Evolutionary conservation across 1,140 invertebrate genomes (phyloP).

Genomic region (Oncopodura yosiiana): DNA sequence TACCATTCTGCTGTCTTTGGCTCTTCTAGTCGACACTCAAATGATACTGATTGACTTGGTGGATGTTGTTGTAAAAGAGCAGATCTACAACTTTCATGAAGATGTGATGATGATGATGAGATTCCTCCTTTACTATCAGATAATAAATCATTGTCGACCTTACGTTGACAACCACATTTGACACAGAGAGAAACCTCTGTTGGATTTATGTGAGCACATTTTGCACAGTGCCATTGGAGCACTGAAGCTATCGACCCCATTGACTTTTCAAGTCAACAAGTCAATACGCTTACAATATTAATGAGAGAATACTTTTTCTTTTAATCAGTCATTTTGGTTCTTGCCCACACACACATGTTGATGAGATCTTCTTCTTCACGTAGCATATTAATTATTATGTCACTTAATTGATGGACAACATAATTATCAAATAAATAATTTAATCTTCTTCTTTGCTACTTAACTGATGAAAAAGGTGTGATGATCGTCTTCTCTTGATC

Average conservation of each 20-base stretch:
- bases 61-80: not conserved
- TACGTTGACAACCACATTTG: constrained; percentile 52
- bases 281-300: no score
- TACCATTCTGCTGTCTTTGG: constrained; percentile 32
- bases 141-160: constrained; percentile 2
- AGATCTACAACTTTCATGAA: constrained; percentile 1
- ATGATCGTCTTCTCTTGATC: no score
- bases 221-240: constrained; percentile 76
- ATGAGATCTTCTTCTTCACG: no score
- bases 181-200: constrained; percentile 66
- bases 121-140: not conserved
- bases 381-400: not conserved
- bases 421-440: not conserved
- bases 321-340: no score
- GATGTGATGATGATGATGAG: not conserved
- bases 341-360: no score
- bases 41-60: constrained; percentile 13
- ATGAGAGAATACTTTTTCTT: no score
- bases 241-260: constrained; percentile 83
- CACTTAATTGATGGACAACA: not conserved
- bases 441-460: no score
- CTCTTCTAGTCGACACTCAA: constrained; percentile 28
- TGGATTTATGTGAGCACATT: constrained; percentile 74
- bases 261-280: constrained; percentile 3
- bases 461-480: no score